Base-by-base conservation (phyloP, 2,797 vertebrate species). In the Sebastes steindachneri region DNA sequence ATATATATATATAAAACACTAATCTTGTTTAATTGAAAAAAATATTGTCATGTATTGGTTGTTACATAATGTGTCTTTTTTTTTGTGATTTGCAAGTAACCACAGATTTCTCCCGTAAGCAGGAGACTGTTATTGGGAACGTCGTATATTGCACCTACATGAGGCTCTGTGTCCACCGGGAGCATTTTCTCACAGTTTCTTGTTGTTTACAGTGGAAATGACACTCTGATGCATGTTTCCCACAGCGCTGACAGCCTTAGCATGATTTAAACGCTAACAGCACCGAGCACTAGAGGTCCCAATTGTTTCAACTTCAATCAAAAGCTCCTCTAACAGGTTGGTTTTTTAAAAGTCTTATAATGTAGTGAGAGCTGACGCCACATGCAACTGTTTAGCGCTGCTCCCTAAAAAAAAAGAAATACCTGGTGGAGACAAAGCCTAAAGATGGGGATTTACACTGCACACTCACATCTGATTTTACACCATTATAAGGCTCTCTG, bases 1-100 rank as follows among this genome's bases (percentile, higher is more conserved):
- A 37, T 37, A 37, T 37, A 90, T 77, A 80, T 62, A 77, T 62
- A 57, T 78, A 77, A 73, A 82, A 86, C 77, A 79, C 70, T 80
- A 71, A 80, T 87, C 75, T 81, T 83, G 82, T 91, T 85, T 77
- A 64, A 87, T 77, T 85, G 54, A 85, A 79, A 85, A 80, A 23
- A 67, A 79, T 87, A 69, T 78, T 77, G 81, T 89, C 84, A 79
- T 88, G 60, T 86, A 80, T 86, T 74, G 65, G 66, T 85, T 86
- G 80, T 84, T 77, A 69, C 68, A 77, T 81, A 69, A 86, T 64
- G 57, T 88, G 28, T 91, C 4, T 23, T 37, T 15, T 66, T 65
- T 75, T 53, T 45, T 64, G 26, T 79, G 69, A 73, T 69, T 79
- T 76, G 57, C 37, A 68, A 79, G 68, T 59, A 55, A 68, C 45